Conservation (phyloP, 2,113 vertebrate species). For the Psephotus haematonotus region DNA sequence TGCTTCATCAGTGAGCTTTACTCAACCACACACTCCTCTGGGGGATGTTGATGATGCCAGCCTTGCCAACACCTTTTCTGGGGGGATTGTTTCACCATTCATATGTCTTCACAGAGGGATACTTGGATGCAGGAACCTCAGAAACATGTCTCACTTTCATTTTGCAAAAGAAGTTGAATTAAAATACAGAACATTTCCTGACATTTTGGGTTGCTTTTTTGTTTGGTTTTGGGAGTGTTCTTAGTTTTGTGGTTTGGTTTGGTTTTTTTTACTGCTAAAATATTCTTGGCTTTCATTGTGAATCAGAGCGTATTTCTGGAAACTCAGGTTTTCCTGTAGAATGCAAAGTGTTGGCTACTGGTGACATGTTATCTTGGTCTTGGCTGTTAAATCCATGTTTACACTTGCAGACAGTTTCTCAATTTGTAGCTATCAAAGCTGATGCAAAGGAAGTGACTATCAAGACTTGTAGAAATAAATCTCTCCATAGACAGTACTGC, state of each 20-base stretch:
- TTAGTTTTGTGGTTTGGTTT: not conserved
- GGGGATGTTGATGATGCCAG: not conserved
- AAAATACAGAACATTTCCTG: not conserved
- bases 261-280: not conserved
- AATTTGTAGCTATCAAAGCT: slow-evolving; percentile 13
- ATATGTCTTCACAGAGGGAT: not conserved
- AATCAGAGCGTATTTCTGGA: not conserved
- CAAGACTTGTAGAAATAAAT: not conserved
- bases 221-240: not conserved
- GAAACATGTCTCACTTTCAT: not conserved
- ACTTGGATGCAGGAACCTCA: not conserved
- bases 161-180: not conserved
- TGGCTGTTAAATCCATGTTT: slow-evolving; percentile 15
- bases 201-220: not conserved
- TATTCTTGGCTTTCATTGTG: not conserved
- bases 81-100: not conserved
- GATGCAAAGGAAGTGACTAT: slow-evolving; percentile 22
- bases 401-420: not conserved
- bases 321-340: not conserved
- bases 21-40: not conserved
- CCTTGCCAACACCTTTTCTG: not conserved
- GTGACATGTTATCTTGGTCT: not conserved
- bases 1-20: not conserved
- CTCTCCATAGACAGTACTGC: not conserved
- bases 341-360: not conserved